Evolutionary conservation across 2,888 invertebrate genomes (phyloP).

Genomic region (Drosophila merina): DNA sequence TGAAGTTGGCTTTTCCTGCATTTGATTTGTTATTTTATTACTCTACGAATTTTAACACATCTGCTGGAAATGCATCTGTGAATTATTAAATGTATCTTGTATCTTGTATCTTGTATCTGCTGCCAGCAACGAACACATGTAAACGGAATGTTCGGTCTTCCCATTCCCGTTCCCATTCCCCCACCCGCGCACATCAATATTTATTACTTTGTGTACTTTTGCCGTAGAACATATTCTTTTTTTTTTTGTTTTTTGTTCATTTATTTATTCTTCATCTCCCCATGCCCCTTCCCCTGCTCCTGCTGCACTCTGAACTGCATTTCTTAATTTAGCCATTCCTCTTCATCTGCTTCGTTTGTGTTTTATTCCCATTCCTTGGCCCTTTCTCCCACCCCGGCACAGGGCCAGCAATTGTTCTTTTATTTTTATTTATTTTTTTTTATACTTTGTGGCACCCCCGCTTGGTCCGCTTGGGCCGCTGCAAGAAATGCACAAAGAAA

Average conservation of each 20-base stretch:
- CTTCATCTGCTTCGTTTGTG: slow-evolving; percentile 47
- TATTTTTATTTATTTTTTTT: slow-evolving; percentile 7
- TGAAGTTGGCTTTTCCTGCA: slow-evolving; percentile 52
- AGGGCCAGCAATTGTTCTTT: slow-evolving; percentile 31
- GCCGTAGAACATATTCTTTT: slow-evolving; percentile 46
- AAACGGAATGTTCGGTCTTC: slow-evolving; percentile 64
- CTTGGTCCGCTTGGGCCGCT: slow-evolving; percentile 17
- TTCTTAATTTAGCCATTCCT: slow-evolving; percentile 73
- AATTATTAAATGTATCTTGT: slow-evolving; percentile 75
- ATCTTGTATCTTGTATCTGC: slow-evolving; percentile 41
- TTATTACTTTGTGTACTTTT: slow-evolving; percentile 67
- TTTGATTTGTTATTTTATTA: slow-evolving; percentile 82
- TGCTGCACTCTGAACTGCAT: slow-evolving; percentile 64
- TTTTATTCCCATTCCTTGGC: slow-evolving; percentile 22
- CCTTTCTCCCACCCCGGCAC: slow-evolving; percentile 1
- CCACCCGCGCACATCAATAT: slow-evolving; percentile 69
- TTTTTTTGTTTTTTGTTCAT: slow-evolving; percentile 20
- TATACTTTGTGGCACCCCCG: slow-evolving; percentile 33
- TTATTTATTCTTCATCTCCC: slow-evolving; percentile 54
- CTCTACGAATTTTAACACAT: slow-evolving; percentile 84
- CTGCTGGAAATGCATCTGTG: slow-evolving; percentile 81
- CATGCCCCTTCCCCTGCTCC: background rate
- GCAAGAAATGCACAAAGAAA: slow-evolving; percentile 22
- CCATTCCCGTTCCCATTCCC: slow-evolving; percentile 12
- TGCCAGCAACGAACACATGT: slow-evolving; percentile 62